Base-by-base conservation (phyloP, 1,140 invertebrate genomes). In the Campoletis sonorensis region DNA sequence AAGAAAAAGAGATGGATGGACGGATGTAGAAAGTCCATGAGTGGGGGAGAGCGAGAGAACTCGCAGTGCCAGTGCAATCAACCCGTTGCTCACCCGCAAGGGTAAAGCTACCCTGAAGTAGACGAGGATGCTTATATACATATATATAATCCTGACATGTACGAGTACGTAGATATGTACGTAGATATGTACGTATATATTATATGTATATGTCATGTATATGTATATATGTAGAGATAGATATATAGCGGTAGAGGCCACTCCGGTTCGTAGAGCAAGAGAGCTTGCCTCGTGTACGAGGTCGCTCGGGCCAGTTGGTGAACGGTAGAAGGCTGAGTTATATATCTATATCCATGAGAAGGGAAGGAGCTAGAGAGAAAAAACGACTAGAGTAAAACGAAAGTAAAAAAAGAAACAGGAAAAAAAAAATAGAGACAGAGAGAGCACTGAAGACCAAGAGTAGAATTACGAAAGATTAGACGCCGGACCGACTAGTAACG, bases 51-150 rank as follows among this genome's bases (percentile, higher is more conserved):
- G 70, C 30, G 61, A 72, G 83, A 77, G 80, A 84, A 58, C 51
- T 86, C 82, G 86, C 84, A 84, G 87, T 86, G 89, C 83, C 87
- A 89, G 91, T 91, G 90, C 90, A 92, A 91, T 92, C 91, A 92
- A 91, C 90, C 90, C 89, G 89, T 88, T 88, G 86, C 84, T 85
- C 86, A 85, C 85, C 87, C 85, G 85, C 84, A 85, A 88, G 89
- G 88, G 89, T 90, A 89, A 90, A 90, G 89, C 90, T 89, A 90
- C 88, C 89, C 89, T 85, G 84, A 87, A 87, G 85, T 88, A 85
- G 86, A 89, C 84, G 81, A 89, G 84, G 87, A 89, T 67, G 79
- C 30, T 64, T 27, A 21, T 79, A 82, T 23, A 58, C 27, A 73
- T 21, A 85, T 81, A 84, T 86, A 85, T 87, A 23, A 81, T 84